Conservation (phyloP, 2,113 vertebrate genomes). For the Ochotona curzoniae region DNA sequence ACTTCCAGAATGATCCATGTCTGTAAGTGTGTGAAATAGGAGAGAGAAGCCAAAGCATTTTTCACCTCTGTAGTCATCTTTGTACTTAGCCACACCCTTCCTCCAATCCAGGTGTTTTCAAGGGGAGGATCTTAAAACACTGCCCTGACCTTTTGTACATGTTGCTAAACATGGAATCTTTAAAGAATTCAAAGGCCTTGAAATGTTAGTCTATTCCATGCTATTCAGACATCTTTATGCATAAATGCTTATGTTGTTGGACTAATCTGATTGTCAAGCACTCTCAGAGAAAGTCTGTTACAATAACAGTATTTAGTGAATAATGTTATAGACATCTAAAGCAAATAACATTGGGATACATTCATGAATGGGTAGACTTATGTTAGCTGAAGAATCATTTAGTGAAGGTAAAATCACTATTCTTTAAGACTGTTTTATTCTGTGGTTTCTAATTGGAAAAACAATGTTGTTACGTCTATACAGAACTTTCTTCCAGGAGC, state of each 20-base stretch:
- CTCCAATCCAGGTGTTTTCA: background rate
- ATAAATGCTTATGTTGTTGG: background rate
- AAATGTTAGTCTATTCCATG: background rate
- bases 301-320: background rate
- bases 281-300: conserved; percentile 22
- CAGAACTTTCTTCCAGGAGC: too few relatives aligned
- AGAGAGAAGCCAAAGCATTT: background rate
- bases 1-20: background rate
- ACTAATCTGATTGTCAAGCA: background rate
- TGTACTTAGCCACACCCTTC: background rate
- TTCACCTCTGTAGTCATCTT: background rate
- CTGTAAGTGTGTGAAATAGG: background rate
- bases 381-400: background rate
- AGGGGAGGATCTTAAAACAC: background rate
- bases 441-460: too few relatives aligned
- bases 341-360: background rate
- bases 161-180: background rate
- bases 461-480: too few relatives aligned
- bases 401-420: too few relatives aligned
- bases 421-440: too few relatives aligned
- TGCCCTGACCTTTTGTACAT: background rate
- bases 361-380: background rate
- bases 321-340: background rate
- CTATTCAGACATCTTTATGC: background rate
- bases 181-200: background rate